A percentile compares a stretch with the other conserved stretches of the same genome.
phyloP scores from a whole-genome alignment of 2,797 vertebrate genomes.

The Smutsia temminckii region DNA sequence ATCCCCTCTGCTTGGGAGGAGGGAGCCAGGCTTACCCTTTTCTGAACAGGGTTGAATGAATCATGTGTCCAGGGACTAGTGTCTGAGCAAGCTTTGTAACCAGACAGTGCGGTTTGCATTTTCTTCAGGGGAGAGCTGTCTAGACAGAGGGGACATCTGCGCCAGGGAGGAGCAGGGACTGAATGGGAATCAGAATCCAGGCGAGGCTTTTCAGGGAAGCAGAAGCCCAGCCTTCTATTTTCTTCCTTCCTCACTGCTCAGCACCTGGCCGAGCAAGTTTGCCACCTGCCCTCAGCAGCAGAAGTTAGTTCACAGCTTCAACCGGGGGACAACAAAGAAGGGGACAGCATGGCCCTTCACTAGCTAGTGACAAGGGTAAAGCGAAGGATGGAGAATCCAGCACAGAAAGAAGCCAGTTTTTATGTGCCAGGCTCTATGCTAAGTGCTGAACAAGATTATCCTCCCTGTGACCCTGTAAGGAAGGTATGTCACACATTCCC shows the following conservation, averaged over 20 bases:
- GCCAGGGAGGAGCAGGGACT: neutral
- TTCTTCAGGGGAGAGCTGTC: conserved; percentile 66
- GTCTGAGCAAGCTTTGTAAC: conserved; percentile 40
- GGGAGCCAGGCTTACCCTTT: neutral
- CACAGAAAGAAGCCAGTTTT: neutral
- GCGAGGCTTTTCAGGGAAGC: neutral
- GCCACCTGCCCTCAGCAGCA: neutral
- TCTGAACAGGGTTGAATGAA: neutral
- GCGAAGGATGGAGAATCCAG: neutral
- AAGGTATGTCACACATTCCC: neutral
- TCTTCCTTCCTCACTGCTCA: neutral
- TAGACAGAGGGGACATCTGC: conserved; percentile 61
- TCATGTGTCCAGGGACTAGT: neutral
- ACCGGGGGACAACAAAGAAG: neutral
- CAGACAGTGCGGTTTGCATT: conserved; percentile 54
- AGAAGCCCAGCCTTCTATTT: neutral
- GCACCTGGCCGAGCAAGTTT: neutral
- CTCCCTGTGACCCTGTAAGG: neutral
- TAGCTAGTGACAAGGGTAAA: neutral
- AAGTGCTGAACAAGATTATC: neutral
- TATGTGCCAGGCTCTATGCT: neutral
- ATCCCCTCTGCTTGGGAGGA: neutral
- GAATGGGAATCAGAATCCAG: conserved; percentile 46
- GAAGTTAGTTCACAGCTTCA: neutral
- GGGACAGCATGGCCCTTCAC: neutral